Conservation (phyloP, 2,797 vertebrate species). For the Neostethus bicornis region DNA sequence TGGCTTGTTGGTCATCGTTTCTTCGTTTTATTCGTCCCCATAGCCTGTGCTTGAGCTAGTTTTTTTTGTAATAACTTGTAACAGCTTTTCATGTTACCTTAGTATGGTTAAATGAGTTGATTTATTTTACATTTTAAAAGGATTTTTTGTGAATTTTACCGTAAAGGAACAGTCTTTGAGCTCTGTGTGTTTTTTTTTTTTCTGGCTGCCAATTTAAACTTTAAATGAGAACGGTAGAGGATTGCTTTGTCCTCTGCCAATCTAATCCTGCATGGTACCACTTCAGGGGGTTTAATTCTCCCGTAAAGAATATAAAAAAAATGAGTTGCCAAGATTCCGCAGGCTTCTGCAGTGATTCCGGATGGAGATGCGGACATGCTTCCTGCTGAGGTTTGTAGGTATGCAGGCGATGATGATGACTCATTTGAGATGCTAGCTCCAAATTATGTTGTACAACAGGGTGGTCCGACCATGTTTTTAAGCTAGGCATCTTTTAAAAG, state of each 20-base stretch:
- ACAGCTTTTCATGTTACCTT: conserved; percentile 50
- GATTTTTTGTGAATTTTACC: conserved; percentile 61
- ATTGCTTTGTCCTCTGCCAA: conserved; percentile 68
- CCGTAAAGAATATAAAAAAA: conserved; percentile 35
- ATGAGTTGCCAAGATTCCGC: conserved; percentile 68
- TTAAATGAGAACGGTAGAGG: conserved; percentile 59
- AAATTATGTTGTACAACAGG: conserved; percentile 37
- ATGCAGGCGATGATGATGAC: conserved; percentile 48
- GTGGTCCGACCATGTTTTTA: conserved; percentile 45
- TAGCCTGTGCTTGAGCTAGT: conserved; percentile 28
- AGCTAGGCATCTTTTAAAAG: conserved; percentile 34
- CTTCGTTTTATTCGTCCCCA: conserved; percentile 22
- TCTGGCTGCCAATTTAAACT: conserved; percentile 53
- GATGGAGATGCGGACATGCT: conserved; percentile 60
- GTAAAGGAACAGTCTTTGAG: conserved; percentile 53
- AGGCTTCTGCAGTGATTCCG: conserved; percentile 63
- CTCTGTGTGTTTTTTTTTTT: conserved; percentile 52
- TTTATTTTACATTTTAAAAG: conserved; percentile 58
- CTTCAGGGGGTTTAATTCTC: conserved; percentile 72
- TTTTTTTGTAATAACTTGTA: conserved; percentile 55
- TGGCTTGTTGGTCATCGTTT: conserved; percentile 12
- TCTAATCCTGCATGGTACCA: conserved; percentile 71
- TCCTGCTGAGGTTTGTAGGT: conserved; percentile 49
- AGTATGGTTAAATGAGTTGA: conserved; percentile 65
- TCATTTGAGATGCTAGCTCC: conserved; percentile 55